Conservation (phyloP, 2,113 vertebrate genomes). For the Lagopus muta region DNA sequence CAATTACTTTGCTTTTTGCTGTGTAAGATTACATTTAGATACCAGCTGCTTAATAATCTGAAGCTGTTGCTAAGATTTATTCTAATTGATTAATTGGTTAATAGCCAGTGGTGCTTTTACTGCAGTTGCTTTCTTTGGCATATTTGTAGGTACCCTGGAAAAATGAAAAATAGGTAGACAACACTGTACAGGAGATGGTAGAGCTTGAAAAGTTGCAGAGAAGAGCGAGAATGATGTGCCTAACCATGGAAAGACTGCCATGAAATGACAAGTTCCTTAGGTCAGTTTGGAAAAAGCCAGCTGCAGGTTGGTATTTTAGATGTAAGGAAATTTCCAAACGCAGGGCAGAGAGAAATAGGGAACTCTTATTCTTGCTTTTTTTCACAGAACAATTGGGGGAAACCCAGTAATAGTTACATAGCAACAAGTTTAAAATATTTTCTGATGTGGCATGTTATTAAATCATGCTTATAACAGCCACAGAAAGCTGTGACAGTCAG, state of each 20-base stretch:
- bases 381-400: neutral
- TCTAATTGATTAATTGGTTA: neutral
- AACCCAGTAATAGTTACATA: neutral
- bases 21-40: neutral
- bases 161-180: neutral
- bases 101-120: neutral
- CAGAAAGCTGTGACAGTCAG: neutral
- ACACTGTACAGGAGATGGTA: neutral
- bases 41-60: neutral
- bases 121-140: neutral
- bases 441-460: neutral
- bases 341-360: neutral
- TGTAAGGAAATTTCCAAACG: neutral
- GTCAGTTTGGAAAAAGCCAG: neutral
- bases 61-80: neutral
- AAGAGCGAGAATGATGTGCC: neutral
- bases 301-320: neutral
- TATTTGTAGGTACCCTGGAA: neutral
- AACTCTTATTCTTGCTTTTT: neutral
- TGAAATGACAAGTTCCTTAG: neutral
- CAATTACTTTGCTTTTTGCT: neutral
- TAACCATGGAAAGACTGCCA: neutral
- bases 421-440: neutral
- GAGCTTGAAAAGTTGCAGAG: neutral
- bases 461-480: neutral